A percentile compares a stretch with the other conserved stretches of the same genome.
phyloP scores from a whole-genome alignment of 2,797 vertebrate species.

The Crax fasciolata region DNA sequence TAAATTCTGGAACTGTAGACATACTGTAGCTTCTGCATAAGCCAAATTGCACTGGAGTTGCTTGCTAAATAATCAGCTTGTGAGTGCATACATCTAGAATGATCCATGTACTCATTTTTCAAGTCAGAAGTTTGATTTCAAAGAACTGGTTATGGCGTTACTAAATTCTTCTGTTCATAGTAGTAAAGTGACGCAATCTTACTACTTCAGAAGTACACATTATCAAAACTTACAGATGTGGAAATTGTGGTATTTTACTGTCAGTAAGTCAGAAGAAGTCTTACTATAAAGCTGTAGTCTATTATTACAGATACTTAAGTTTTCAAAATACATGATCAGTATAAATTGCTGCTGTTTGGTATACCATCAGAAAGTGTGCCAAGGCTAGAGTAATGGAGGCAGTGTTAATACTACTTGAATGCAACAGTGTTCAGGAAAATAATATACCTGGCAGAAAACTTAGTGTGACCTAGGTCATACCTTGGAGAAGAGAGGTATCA shows the following conservation, averaged over 20 bases:
- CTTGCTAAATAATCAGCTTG: neutral
- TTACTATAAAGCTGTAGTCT: neutral
- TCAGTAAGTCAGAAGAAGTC: neutral
- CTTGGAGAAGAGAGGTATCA: too few species aligned
- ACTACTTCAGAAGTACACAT: neutral
- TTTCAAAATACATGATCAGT: neutral
- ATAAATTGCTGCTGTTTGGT: neutral
- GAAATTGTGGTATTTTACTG: neutral
- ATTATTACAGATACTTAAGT: neutral
- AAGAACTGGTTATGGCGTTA: neutral
- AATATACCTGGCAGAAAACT: neutral
- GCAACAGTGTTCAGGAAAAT: neutral
- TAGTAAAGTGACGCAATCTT: neutral
- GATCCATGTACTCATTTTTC: neutral
- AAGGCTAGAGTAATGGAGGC: neutral
- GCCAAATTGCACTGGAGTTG: neutral
- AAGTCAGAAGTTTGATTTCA: neutral
- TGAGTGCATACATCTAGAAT: neutral
- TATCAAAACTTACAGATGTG: neutral
- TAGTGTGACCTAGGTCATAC: neutral
- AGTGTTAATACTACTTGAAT: neutral
- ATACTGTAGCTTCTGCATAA: neutral
- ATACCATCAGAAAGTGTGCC: neutral
- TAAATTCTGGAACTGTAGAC: neutral
- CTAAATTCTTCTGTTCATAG: neutral